Evolutionary conservation across 1,140 invertebrate genomes (phyloP), one percentile per base, ranked within the genome.

Genomic region (Drosophila funebris): DNA sequence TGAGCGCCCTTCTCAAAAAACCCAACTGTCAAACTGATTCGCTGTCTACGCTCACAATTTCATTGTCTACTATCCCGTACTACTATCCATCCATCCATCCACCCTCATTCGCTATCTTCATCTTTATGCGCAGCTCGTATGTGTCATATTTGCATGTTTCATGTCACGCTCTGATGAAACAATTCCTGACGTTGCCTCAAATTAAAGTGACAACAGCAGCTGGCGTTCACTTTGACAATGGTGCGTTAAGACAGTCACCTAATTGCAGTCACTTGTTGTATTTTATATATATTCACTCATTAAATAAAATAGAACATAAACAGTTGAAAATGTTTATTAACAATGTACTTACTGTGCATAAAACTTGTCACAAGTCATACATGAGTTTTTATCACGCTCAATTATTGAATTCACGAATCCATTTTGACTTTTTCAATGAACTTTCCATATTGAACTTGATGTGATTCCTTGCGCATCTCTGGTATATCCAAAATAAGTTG

Each of bases 171-270:
- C 62, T 53, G 44, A 16, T 66, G 52, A 41, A 62, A 14, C 52
- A 66, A 18, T 66, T 48, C 56, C 43, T 68, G 53, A 67, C 39
- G 61, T 37, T 29, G 37, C 20, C 13, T 61, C 56, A 73, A 61
- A 69, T 73, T 56, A 73, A 73, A 68, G 64, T 73, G 70, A 68
- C 70, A 73, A 73, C 64, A 68, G 56, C 64, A 68, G 64, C 70
- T 73, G 70, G 24, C 64, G 53, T 44, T 41, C 33, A 24, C 50
- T 33, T 36, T 20, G 66, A 6, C 62, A 22, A 22, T 3, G n/a
- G 13, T 31, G 56, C 29, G 46, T 33, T 67, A 31, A 39, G 6
- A 14, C 8, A 53, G 14, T 54, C 48, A 54, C 48, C 31, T 20
- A n/a, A n/a, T 18, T 9, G 27, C 6, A 60, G 43, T 60, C 57